Evolutionary conservation across 2,797 vertebrate species (phyloP).

Genomic region (Brachyalestes nurse): DNA sequence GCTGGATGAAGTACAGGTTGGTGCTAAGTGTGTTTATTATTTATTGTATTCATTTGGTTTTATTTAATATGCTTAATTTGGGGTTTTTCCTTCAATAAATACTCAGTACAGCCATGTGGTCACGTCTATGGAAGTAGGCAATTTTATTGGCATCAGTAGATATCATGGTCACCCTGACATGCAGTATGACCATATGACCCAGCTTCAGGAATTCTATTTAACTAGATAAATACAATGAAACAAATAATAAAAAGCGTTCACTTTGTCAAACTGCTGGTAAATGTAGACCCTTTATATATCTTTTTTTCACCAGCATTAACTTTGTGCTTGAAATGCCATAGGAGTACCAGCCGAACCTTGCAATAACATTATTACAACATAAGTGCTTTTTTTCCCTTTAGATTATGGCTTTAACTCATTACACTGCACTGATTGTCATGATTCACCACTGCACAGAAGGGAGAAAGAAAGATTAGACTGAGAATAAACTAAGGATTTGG

Average conservation of each 20-base stretch:
- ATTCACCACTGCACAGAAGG: too few relatives aligned
- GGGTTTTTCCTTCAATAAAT: not conserved
- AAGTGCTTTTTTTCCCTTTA: too few relatives aligned
- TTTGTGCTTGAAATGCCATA: too few relatives aligned
- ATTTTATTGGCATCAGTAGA: conserved; percentile 12
- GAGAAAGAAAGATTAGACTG: not conserved
- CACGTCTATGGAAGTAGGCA: not conserved
- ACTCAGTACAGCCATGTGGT: not conserved
- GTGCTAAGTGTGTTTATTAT: conserved; percentile 35
- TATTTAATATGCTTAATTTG: not conserved
- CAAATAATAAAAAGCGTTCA: not conserved
- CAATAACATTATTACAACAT: too few relatives aligned
- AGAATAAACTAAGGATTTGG: not conserved
- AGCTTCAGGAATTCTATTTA: conserved; percentile 2
- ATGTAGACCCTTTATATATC: not conserved
- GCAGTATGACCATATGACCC: not conserved
- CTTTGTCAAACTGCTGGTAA: not conserved
- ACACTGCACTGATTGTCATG: too few relatives aligned
- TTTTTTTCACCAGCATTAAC: too few relatives aligned
- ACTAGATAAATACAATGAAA: too few relatives aligned
- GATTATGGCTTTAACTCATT: too few relatives aligned
- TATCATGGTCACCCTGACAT: conserved; percentile 41
- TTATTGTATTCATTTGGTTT: not conserved
- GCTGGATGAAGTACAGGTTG: conserved; percentile 87
- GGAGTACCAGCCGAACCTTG: too few relatives aligned